Base-by-base conservation (phyloP, 2,888 invertebrate species). In the Tenthredo livida region DNA sequence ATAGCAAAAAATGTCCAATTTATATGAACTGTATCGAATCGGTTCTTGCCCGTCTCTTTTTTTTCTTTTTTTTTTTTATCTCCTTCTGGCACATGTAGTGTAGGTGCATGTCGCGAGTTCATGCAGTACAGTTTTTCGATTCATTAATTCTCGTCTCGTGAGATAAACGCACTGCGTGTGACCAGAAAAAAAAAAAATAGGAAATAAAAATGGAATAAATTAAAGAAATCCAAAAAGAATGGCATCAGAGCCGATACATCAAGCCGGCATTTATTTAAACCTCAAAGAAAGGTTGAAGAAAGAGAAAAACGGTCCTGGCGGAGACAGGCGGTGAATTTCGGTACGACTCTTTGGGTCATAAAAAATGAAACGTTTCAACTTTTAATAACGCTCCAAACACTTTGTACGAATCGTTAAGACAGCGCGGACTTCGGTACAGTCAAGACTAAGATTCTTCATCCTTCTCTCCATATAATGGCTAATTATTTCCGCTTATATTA, bases 321-420 rank as follows among this genome's bases (percentile, higher is more conserved):
- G 80, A 80, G 83, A 83, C 83, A 83, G 83, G 67, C 83, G 83
- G 70, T 47, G 70, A 70, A 83, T 83, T 83, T 25, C 67, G 83
- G 65, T 43, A 65, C 83, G 67, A 80, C 80, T 77, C 77, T 50
- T 58, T 61, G 58, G 83, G 83, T 50, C 83, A 83, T 83, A 83
- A 83, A 83, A 83, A 83, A 83, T 70, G 83, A 83, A 83, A 83
- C 83, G 83, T 83, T 83, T 83, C 83, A 83, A 83, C 83, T 83
- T 83, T 83, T 83, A 83, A 83, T 83, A 82, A 83, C 83, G 83
- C 47, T 29, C 50, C 67, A 50, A 83, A 83, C 83, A 83, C 83
- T 83, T 83, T 83, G 83, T 83, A 83, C 83, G 83, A 83, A 83
- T 83, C 67, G 67, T 83, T 83, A 83, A 83, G 83, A 80, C 83